phyloP scores from a whole-genome alignment of 2,797 vertebrate genomes.

The Microctenopoma steveboyesi region DNA sequence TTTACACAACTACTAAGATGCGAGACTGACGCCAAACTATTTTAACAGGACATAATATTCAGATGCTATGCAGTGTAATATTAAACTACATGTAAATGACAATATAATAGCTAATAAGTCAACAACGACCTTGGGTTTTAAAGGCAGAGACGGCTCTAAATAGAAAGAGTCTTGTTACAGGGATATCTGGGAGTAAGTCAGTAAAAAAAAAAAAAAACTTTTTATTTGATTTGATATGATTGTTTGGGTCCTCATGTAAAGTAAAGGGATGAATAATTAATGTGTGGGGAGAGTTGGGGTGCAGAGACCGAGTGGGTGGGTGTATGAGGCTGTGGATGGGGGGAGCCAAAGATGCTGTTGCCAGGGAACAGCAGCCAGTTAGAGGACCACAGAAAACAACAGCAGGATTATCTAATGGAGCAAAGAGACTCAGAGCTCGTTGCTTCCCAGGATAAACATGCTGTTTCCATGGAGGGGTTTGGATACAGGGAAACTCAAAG shows the following conservation, averaged over 20 bases:
- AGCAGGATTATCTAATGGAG: slow-evolving; percentile 56
- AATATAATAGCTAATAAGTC: neutral
- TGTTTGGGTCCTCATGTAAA: slow-evolving; percentile 53
- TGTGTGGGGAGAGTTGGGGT: slow-evolving; percentile 37
- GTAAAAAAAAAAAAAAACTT: neutral
- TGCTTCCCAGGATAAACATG: slow-evolving; percentile 42
- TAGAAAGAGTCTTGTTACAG: neutral
- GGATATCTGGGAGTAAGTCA: slow-evolving; percentile 9
- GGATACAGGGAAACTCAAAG: slow-evolving; percentile 20
- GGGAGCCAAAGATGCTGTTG: slow-evolving; percentile 79
- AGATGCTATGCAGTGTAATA: neutral
- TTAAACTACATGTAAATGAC: neutral
- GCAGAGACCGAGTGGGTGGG: slow-evolving; percentile 44
- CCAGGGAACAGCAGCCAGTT: slow-evolving; percentile 76
- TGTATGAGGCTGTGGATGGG: slow-evolving; percentile 54
- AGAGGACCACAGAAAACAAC: slow-evolving; percentile 62
- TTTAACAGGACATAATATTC: neutral
- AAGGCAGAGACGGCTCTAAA: too few relatives aligned
- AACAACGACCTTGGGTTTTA: slow-evolving; percentile 20
- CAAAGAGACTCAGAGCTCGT: slow-evolving; percentile 36
- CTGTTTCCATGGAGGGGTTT: slow-evolving; percentile 19
- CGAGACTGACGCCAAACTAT: neutral
- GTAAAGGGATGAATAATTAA: slow-evolving; percentile 61
- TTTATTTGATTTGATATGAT: slow-evolving; percentile 34
- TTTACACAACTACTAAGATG: neutral